Evolutionary conservation across 2,888 invertebrate species (phyloP).

Genomic region (Diarsia dahlii): DNA sequence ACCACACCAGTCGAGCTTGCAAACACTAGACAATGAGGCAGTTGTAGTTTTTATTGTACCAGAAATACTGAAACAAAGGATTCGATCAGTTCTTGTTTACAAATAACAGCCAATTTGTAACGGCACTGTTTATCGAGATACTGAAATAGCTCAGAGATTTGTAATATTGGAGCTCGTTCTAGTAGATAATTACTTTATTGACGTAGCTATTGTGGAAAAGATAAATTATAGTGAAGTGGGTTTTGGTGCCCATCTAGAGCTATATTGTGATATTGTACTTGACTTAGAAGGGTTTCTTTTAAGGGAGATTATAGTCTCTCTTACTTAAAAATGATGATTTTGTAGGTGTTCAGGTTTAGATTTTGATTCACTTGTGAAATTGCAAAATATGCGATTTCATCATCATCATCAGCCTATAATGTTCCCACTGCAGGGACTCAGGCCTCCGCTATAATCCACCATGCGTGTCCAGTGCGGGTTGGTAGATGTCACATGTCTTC

Average conservation of each 20-base stretch:
- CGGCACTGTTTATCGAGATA: neutral
- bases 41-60: neutral
- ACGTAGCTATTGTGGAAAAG: neutral
- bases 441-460: too few relatives aligned
- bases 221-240: neutral
- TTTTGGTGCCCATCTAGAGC: neutral
- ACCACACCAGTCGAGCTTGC: too few relatives aligned
- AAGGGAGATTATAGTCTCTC: too few relatives aligned
- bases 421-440: too few relatives aligned
- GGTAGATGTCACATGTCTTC: too few relatives aligned
- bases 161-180: slow-evolving; percentile 11
- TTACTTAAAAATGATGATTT: too few relatives aligned
- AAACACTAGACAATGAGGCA: too few relatives aligned
- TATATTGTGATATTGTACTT: neutral
- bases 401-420: too few relatives aligned
- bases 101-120: neutral
- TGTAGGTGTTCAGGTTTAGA: too few relatives aligned
- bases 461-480: too few relatives aligned
- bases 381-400: too few relatives aligned
- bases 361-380: too few relatives aligned
- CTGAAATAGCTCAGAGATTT: neutral
- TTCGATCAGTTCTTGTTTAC: neutral
- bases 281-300: neutral
- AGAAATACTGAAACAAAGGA: neutral
- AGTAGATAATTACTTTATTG: slow-evolving; percentile 28